Evolutionary conservation across 2,797 vertebrate genomes (phyloP), one percentile per base, ranked within the genome.

Genomic region (Geotrypetes seraphini): DNA sequence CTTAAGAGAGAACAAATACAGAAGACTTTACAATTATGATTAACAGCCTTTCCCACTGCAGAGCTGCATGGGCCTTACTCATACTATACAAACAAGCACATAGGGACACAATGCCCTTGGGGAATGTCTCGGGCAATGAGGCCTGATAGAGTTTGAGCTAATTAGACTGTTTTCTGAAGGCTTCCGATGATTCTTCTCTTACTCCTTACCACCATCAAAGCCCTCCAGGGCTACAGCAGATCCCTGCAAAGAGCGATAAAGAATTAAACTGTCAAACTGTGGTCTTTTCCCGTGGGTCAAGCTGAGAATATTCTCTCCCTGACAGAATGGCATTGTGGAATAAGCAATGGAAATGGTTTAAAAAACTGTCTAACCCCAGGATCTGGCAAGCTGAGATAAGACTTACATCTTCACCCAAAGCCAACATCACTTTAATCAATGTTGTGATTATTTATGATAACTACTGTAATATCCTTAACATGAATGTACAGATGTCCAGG

Each of bases 181-280:
- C 50, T 38, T 40, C 38, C 31, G 25, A 43, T 22, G 24, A 12
- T 27, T 35, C 31, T n/a, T n/a, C 10, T 13, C 31, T 36, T 36
- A 47, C 43, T 36, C 29, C 27, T 28, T 25, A 18, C 36, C 36
- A 35, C 43, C 43, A 39, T 16, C 25, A 26, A 12, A 18, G 25
- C 26, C 43, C 43, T 38, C 21, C 18, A 35, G 43, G 21, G 26
- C 14, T 28, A 16, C 15, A 17, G 22, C 28, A 31, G 40, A 34
- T 39, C 34, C 31, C 39, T 53, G 43, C 30, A 47, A 23, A 17
- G 12, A 39, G 30, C 38, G 35, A 37, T 43, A 38, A 47, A 47
- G 31, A 53, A 53, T 53, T 43, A 39, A 53, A 53, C 39, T 53
- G 50, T 53, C 50, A 53, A 47, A 29, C 36, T 41, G 21, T 31